These are phyloP conservation scores for Proterorhinus semilunaris DNA, from an alignment of 2,113 vertebrate genomes.

Conservation along the genomic window DNA sequence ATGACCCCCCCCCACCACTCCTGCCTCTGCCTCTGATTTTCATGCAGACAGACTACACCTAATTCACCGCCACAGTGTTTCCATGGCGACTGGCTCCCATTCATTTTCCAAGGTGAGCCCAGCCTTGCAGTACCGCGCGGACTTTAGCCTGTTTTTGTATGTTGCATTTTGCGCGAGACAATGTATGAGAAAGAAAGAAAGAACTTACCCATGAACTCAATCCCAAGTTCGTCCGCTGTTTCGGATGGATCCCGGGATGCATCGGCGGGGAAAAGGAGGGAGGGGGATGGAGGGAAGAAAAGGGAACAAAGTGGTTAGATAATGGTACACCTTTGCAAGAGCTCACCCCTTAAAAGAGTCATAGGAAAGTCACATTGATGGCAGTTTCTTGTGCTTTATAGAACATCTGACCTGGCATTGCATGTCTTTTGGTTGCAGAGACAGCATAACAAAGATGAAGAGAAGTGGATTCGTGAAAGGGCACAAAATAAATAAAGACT, in stretches of 20 bases:
- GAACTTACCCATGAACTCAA: constrained; percentile 82
- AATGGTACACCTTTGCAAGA: constrained; percentile 27
- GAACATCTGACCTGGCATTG: constrained; percentile 19
- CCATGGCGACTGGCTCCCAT: constrained; percentile 73
- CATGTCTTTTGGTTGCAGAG: constrained; percentile 34
- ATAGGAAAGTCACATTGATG: constrained; percentile 40
- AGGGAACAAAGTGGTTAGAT: constrained; percentile 48
- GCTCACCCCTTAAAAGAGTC: constrained; percentile 28
- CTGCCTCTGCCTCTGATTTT: constrained; percentile 39
- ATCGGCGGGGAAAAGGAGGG: neutral
- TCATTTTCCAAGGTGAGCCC: constrained; percentile 67
- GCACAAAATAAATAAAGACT: constrained; percentile 43
- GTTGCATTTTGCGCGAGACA: constrained; percentile 24
- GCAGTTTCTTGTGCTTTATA: constrained; percentile 20
- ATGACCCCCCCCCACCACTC: constrained; percentile 38
- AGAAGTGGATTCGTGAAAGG: constrained; percentile 39
- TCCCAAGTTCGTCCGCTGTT: constrained; percentile 78
- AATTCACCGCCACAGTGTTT: constrained; percentile 67
- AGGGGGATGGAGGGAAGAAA: neutral
- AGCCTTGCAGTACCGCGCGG: constrained; percentile 47
- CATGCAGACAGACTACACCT: constrained; percentile 67
- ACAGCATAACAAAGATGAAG: constrained; percentile 36
- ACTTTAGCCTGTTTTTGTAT: neutral
- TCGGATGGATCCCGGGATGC: constrained; percentile 34
- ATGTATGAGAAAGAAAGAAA: constrained; percentile 26